Evolutionary conservation across 2,888 invertebrate species (phyloP).

Genomic region (Sinohyriopsis cumingii): DNA sequence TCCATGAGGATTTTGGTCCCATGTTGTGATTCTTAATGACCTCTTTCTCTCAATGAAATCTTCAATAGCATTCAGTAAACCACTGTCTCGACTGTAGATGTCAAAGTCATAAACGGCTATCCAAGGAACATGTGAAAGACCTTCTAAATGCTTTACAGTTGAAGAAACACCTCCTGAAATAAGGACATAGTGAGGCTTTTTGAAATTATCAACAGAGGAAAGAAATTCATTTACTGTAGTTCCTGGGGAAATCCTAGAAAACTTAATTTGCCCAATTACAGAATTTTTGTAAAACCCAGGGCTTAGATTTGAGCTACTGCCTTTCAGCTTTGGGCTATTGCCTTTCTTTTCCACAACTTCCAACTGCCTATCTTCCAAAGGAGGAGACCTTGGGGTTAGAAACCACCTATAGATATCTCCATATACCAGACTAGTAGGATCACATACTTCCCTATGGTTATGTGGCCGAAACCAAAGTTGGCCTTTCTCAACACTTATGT

Average conservation of each 20-base stretch:
- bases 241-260: no score
- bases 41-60: slow-evolving; percentile 16
- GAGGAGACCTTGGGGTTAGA: neutral
- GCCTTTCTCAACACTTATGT: neutral
- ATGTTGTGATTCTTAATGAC: slow-evolving; percentile 25
- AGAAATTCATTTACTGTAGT: no score
- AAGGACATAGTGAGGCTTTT: slow-evolving; percentile 34
- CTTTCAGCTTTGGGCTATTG: neutral
- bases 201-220: slow-evolving; percentile 9
- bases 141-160: slow-evolving; percentile 10
- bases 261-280: no score
- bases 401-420: slow-evolving; percentile 20
- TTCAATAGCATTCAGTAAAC: slow-evolving; percentile 29
- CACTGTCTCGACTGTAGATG: slow-evolving; percentile 25
- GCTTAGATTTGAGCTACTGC: neutral
- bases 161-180: slow-evolving; percentile 23
- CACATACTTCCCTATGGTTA: slow-evolving; percentile 3
- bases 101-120: slow-evolving; percentile 44
- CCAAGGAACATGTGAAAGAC: slow-evolving; percentile 38
- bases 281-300: neutral
- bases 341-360: neutral
- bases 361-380: neutral
- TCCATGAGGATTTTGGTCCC: slow-evolving; percentile 15
- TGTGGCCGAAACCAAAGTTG: slow-evolving; percentile 9
- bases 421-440: slow-evolving; percentile 10